Evolutionary conservation across 2,113 vertebrate species (phyloP).

Genomic region (Mesembrinibis cayennensis): DNA sequence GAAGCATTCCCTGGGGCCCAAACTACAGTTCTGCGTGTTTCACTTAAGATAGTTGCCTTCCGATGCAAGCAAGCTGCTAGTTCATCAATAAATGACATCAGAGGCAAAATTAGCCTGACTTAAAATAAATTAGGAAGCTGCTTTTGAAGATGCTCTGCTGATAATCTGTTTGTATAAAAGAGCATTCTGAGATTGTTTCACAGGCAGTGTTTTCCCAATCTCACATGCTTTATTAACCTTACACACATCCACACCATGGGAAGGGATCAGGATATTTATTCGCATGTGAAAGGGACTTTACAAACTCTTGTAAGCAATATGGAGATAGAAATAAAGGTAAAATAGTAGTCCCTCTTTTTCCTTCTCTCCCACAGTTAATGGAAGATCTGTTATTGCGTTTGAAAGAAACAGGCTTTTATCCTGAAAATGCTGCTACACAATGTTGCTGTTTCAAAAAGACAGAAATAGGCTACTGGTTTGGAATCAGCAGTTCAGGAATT

Average conservation of each 20-base stretch:
- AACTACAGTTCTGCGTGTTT: accelerated
- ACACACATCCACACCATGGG: background rate
- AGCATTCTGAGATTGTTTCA: background rate
- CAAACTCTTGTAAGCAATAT: background rate
- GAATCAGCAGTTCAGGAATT: background rate
- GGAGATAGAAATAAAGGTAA: background rate
- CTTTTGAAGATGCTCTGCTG: background rate
- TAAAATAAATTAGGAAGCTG: background rate
- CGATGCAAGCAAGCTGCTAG: background rate
- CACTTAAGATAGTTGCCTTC: background rate
- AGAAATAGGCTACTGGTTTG: background rate
- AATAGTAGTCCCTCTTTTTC: background rate
- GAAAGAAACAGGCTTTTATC: background rate
- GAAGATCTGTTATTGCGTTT: background rate
- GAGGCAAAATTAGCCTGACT: background rate
- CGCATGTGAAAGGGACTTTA: background rate
- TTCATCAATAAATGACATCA: background rate
- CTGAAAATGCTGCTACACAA: background rate
- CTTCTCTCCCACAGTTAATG: background rate
- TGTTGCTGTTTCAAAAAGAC: background rate
- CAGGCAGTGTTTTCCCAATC: background rate
- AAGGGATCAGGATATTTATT: background rate
- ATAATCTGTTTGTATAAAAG: background rate
- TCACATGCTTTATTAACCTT: background rate
- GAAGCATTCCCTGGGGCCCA: background rate